These are phyloP conservation scores for Hydrochoerus hydrochaeris DNA, from an alignment of 2,113 vertebrate genomes.

Conservation along the genomic window DNA sequence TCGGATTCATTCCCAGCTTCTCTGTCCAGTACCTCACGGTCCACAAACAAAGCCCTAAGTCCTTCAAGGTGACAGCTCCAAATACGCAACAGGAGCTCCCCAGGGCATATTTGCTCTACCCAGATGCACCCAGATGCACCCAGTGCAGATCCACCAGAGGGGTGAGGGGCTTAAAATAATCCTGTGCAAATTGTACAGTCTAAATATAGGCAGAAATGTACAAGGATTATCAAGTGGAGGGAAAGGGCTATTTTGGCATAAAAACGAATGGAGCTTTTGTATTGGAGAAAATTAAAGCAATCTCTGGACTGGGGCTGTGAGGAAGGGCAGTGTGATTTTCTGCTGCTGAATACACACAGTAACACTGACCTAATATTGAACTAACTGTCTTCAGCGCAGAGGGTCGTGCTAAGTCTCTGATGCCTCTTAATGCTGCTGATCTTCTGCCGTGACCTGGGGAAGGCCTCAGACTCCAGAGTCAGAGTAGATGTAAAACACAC, in stretches of 20 bases:
- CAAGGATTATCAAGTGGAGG: neutral
- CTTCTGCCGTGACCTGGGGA: neutral
- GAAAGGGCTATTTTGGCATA: conserved; percentile 32
- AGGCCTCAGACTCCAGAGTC: neutral
- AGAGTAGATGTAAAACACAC: neutral
- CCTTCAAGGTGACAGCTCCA: neutral
- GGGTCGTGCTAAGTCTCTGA: neutral
- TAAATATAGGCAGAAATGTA: conserved; percentile 48
- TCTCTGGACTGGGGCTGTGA: neutral
- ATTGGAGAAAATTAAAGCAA: neutral
- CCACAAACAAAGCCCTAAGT: neutral
- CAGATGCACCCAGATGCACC: neutral
- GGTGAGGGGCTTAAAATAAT: conserved; percentile 31
- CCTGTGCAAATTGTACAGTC: conserved; percentile 44
- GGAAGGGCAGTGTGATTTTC: neutral
- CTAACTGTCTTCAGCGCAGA: neutral
- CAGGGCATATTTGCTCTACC: neutral
- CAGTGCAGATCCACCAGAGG: neutral
- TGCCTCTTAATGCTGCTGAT: neutral
- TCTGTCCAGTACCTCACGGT: neutral
- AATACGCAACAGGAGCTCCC: neutral
- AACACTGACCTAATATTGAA: neutral
- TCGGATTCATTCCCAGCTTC: neutral
- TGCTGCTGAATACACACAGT: neutral
- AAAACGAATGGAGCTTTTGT: neutral